Evolutionary conservation across 2,888 invertebrate species (phyloP).

Genomic region (Megaustenia siamemsis): DNA sequence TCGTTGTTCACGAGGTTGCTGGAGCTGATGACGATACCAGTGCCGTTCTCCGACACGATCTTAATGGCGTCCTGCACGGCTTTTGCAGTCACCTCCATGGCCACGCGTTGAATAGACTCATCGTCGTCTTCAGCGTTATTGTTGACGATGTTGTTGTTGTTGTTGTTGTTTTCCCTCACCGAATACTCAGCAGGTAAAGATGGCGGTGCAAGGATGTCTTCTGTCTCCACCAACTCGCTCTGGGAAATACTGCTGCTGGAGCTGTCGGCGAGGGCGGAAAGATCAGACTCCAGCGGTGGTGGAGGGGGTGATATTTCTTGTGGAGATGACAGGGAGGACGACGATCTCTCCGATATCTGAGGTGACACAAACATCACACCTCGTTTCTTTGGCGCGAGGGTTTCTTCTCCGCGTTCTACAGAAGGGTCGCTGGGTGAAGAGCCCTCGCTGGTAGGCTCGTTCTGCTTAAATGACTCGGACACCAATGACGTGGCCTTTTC

Average conservation of each 20-base stretch:
- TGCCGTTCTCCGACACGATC: constrained; percentile 58
- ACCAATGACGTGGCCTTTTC: constrained; percentile 47
- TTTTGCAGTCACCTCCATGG: constrained; percentile 58
- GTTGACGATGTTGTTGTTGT: constrained; percentile 39
- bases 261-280: constrained; percentile 33
- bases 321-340: constrained; percentile 24
- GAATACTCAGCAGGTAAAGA: constrained; percentile 4
- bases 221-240: constrained; percentile 21
- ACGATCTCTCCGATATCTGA: constrained; percentile 45
- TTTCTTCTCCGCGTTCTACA: constrained; percentile 56
- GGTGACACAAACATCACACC: constrained; percentile 54
- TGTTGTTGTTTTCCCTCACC: constrained; percentile 15
- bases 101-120: constrained; percentile 56
- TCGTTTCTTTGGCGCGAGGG: constrained; percentile 38
- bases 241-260: constrained; percentile 43
- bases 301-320: constrained; percentile 28
- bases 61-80: constrained; percentile 60
- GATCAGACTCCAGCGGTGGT: constrained; percentile 11
- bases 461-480: constrained; percentile 19
- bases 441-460: constrained; percentile 14
- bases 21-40: constrained; percentile 32
- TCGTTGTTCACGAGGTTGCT: constrained; percentile 20
- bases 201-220: constrained; percentile 26
- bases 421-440: constrained; percentile 12
- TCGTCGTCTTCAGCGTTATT: constrained; percentile 54